Conservation (phyloP, 92 coral and sea anemone genomes). For the Siderastrea siderea region DNA sequence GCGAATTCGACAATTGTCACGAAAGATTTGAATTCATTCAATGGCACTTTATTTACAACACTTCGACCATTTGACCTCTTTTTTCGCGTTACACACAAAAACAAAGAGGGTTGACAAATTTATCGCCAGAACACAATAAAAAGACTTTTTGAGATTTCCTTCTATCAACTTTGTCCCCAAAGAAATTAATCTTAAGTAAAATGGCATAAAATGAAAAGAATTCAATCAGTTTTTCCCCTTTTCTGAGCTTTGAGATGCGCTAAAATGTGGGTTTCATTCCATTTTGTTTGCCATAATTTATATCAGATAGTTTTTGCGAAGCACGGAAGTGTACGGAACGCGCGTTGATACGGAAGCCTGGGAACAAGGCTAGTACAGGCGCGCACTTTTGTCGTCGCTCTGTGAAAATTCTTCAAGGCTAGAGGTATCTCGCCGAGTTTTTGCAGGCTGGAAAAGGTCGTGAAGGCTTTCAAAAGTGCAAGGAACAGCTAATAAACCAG, state of each 20-base stretch:
- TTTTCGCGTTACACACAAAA: slow-evolving; percentile 4
- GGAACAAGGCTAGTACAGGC: slow-evolving; percentile 51
- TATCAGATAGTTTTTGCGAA: background rate
- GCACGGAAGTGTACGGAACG: background rate
- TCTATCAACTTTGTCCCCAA: too few relatives aligned
- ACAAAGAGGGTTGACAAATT: slow-evolving; percentile 1
- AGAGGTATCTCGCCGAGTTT: slow-evolving; percentile 18
- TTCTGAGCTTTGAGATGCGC: too few relatives aligned
- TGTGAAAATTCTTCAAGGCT: slow-evolving; percentile 8
- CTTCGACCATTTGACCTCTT: background rate
- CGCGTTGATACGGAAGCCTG: slow-evolving; percentile 43
- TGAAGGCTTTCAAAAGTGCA: slow-evolving; percentile 41
- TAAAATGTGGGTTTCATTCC: too few relatives aligned
- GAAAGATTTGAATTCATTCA: background rate
- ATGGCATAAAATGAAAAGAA: too few relatives aligned
- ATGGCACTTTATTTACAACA: background rate
- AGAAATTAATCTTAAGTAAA: too few relatives aligned
- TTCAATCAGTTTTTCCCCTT: too few relatives aligned
- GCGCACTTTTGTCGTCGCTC: slow-evolving; percentile 26
- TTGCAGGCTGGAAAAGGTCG: slow-evolving; percentile 29
- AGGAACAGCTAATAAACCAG: slow-evolving; percentile 39
- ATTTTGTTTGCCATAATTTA: too few relatives aligned
- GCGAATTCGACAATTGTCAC: slow-evolving; percentile 1
- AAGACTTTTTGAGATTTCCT: background rate
- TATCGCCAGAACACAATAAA: background rate